Percentiles rank a stretch among this genome's conserved stretches.
phyloP scores from a whole-genome alignment of 2,888 invertebrate species.

The Neoscelio sp. region DNA sequence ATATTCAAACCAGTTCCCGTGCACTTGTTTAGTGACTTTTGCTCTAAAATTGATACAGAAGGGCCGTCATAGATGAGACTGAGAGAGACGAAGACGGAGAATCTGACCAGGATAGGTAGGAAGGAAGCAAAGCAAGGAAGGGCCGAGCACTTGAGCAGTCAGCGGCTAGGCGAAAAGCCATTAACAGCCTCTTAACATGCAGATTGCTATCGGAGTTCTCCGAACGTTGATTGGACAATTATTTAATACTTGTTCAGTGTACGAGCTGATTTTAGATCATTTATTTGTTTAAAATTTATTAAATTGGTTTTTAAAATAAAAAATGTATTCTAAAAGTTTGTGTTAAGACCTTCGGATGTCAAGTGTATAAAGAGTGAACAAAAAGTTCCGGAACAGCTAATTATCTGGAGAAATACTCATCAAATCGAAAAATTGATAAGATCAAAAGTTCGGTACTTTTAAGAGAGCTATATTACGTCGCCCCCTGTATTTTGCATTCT shows the following conservation, averaged over 20 bases:
- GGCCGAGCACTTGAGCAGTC: conserved; percentile 69
- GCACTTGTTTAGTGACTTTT: conserved; percentile 8
- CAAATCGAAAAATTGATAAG: too few species aligned
- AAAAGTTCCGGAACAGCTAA: too few species aligned
- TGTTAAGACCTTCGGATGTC: too few species aligned
- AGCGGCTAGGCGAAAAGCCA: conserved; percentile 80
- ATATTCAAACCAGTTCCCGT: conserved; percentile 70
- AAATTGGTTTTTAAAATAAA: too few species aligned
- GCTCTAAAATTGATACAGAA: conserved; percentile 58
- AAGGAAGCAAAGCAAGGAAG: conserved; percentile 55
- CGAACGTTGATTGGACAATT: conserved; percentile 82
- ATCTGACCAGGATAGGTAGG: conserved; percentile 52
- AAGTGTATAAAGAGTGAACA: too few species aligned
- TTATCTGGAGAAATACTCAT: too few species aligned
- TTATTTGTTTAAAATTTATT: too few species aligned
- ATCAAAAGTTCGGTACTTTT: too few species aligned
- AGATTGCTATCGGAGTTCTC: conserved; percentile 81
- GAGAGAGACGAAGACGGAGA: neutral
- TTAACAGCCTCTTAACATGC: conserved; percentile 83
- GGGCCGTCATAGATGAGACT: conserved; percentile 33
- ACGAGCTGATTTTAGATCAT: too few species aligned
- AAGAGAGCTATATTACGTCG: too few species aligned
- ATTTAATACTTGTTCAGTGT: conserved; percentile 79
- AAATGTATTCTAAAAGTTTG: too few species aligned
- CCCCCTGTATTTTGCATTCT: too few species aligned